These are phyloP conservation scores for Hybos culiciformis DNA, from an alignment of 2,888 invertebrate species.

Conservation along the genomic window DNA sequence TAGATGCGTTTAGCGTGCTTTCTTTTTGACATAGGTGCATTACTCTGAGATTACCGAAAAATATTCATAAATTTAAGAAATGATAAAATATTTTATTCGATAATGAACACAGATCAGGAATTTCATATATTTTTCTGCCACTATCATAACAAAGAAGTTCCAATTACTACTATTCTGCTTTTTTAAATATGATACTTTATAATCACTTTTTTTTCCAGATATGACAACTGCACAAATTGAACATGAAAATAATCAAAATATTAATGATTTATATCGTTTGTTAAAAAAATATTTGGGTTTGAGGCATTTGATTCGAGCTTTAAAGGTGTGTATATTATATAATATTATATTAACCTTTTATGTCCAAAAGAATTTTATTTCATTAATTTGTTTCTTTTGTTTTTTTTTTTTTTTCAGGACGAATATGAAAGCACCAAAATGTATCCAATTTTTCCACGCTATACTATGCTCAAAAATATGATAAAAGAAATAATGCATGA, in stretches of 20 bases:
- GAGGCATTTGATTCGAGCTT: constrained; percentile 71
- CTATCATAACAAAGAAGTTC: no score
- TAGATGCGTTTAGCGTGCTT: no score
- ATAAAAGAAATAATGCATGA: constrained; percentile 90
- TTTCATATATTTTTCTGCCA: no score
- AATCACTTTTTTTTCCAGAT: constrained; percentile 44
- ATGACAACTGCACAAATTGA: constrained; percentile 89
- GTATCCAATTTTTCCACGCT: constrained; percentile 87
- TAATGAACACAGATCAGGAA: no score
- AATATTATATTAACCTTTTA: neutral
- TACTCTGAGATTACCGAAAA: no score
- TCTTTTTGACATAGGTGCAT: no score
- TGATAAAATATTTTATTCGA: no score
- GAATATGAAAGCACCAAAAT: constrained; percentile 86
- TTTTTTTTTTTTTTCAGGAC: constrained; percentile 42
- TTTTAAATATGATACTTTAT: no score
- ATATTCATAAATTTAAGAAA: neutral
- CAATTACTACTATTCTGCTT: no score
- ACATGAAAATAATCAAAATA: constrained; percentile 86
- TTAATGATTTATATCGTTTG: constrained; percentile 81
- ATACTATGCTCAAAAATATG: constrained; percentile 94
- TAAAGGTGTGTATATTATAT: constrained; percentile 48
- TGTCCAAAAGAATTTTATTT: constrained; percentile 5
- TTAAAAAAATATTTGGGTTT: constrained; percentile 85
- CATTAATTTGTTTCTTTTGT: neutral